Evolutionary conservation across 2,113 vertebrate genomes (phyloP).

Genomic region (Pseudorasbora parva): DNA sequence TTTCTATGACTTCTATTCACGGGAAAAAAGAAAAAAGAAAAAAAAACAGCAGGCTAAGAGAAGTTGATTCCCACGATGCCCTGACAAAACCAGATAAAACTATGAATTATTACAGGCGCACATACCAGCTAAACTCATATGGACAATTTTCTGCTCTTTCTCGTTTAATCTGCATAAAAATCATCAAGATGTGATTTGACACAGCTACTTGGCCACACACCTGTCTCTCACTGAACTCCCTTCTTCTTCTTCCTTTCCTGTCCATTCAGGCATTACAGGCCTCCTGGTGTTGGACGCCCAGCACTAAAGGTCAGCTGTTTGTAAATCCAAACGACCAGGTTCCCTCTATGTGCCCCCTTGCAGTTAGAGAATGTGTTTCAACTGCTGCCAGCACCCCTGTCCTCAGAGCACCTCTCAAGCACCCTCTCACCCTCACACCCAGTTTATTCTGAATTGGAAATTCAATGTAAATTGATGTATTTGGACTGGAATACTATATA

Average conservation of each 20-base stretch:
- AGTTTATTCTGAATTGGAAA: neutral
- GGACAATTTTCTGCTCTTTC: neutral
- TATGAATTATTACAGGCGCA: neutral
- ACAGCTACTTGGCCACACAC: neutral
- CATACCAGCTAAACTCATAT: neutral
- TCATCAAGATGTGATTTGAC: neutral
- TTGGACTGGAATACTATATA: no score
- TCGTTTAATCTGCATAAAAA: neutral
- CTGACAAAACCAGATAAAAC: neutral
- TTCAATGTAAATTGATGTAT: no score
- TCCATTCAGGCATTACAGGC: slow-evolving; percentile 7
- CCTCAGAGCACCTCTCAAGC: slow-evolving; percentile 20
- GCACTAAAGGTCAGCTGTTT: slow-evolving; percentile 42
- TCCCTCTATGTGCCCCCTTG: slow-evolving; percentile 14
- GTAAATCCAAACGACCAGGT: slow-evolving; percentile 35
- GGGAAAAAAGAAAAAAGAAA: no score
- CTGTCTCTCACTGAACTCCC: neutral
- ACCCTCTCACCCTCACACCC: slow-evolving; percentile 6
- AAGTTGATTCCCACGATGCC: neutral
- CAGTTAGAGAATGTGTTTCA: slow-evolving; percentile 40
- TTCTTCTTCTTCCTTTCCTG: neutral
- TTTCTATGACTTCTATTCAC: neutral
- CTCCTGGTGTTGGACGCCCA: neutral
- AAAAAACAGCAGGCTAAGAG: neutral
- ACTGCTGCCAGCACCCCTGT: slow-evolving; percentile 24